Evolutionary conservation across 2,888 invertebrate species (phyloP), one percentile per base, ranked within the genome.

Genomic region (Drosophila antonietae): DNA sequence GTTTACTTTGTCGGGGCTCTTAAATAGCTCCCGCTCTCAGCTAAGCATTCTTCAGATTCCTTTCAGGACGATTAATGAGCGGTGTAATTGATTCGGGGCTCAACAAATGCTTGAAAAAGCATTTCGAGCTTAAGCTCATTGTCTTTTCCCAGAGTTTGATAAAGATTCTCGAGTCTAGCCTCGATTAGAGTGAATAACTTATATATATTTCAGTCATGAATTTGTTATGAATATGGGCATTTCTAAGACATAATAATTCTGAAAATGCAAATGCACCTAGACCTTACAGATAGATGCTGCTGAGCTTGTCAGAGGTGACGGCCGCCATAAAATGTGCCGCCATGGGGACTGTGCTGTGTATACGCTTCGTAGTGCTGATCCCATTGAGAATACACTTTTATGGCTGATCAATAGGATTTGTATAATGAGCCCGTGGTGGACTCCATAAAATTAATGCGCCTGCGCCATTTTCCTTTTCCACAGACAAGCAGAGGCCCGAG

Each of bases 361-460:
- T 61, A 66, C 52, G 61, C 61, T 57, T 59, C 66, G 63, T 61
- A 28, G 6, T n/a, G 28, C 37, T 46, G 9, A 52, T 57, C 73
- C 53, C 76, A 84, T 73, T 75, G 66, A 67, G 74, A 62, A 61
- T 62, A 62, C 62, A 58, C 80, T 85, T 89, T 90, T 79, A 90
- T 87, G 88, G 73, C 74, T 72, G 85, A 77, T 89, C 86, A 83
- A 79, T 83, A 82, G 84, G 85, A 84, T 82, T 86, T 77, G 77
- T 87, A 87, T 80, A 82, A 86, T 81, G 77, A 81, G 85, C 58
- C 64, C 49, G 76, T 64, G 66, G 61, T 80, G 80, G 72, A 81
- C 80, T 81, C 69, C 72, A 87, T 85, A 81, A 86, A 88, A 78
- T 62, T 73, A 77, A 83, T 76, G 75, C 65, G 37, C 33, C 58